Evolutionary conservation across 2,888 invertebrate species (phyloP).

Genomic region (Pyrrhosoma nymphula): DNA sequence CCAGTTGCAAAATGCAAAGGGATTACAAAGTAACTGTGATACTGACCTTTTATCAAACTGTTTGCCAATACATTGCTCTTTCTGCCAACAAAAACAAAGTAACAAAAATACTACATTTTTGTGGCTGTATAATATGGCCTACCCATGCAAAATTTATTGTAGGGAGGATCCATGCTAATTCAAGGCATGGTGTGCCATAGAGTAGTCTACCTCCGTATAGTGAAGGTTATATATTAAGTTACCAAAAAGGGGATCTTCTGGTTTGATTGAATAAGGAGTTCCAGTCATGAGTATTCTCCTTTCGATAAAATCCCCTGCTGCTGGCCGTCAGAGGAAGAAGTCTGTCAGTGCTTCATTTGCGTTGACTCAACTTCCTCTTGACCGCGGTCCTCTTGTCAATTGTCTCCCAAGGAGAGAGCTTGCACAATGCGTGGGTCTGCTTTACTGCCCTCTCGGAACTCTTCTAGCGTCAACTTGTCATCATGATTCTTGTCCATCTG

Average conservation of each 20-base stretch:
- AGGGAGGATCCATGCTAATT: conserved; percentile 52
- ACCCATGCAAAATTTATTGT: conserved; percentile 56
- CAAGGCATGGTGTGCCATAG: conserved; percentile 59
- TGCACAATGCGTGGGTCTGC: conserved; percentile 99
- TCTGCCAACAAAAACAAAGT: conserved; percentile 61
- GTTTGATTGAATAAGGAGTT: conserved; percentile 1
- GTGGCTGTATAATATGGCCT: conserved; percentile 61
- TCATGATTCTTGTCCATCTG: conserved; percentile 99
- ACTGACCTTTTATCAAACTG: conserved; percentile 45
- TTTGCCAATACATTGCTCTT: conserved; percentile 53
- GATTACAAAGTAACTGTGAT: conserved; percentile 39
- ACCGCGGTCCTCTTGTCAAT: conserved; percentile 66
- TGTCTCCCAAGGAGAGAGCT: conserved; percentile 89
- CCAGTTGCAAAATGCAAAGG: conserved; percentile 64
- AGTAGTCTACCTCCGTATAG: conserved; percentile 56
- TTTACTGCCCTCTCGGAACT: conserved; percentile 98
- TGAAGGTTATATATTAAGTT: conserved; percentile 59
- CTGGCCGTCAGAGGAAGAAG: conserved; percentile 57
- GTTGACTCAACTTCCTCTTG: conserved; percentile 56
- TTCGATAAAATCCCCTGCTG: conserved; percentile 32
- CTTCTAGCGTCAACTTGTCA: conserved; percentile 95
- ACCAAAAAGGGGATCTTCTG: conserved; percentile 42
- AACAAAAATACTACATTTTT: conserved; percentile 63
- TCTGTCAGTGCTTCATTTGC: conserved; percentile 47
- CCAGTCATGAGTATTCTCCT: conserved; percentile 36